Evolutionary conservation across 2,888 invertebrate species (phyloP).

Genomic region (Eilema sororculum): DNA sequence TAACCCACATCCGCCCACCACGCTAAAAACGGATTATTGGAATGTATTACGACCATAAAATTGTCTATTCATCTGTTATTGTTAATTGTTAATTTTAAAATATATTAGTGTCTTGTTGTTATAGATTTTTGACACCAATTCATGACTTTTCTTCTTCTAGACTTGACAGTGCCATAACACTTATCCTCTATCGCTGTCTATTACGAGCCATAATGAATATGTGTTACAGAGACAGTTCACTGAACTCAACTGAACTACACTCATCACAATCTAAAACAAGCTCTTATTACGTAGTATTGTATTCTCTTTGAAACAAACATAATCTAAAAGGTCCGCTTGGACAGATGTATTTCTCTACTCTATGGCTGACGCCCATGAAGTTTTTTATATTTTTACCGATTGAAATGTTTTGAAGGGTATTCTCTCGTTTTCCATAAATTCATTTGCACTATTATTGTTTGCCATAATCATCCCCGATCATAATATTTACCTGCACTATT

Average conservation of each 20-base stretch:
- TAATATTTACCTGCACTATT: no score
- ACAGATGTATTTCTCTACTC: no score
- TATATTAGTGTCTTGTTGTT: constrained; percentile 35
- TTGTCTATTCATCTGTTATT: constrained; percentile 38
- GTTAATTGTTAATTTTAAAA: constrained; percentile 33
- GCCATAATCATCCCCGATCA: no score
- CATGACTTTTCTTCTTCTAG: constrained; percentile 41
- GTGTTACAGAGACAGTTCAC: neutral
- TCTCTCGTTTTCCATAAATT: no score
- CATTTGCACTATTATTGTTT: no score
- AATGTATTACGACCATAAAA: constrained; percentile 36
- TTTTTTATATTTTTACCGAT: no score
- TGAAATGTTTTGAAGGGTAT: no score
- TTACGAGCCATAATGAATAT: neutral
- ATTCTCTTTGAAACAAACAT: no score
- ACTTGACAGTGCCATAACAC: constrained; percentile 15
- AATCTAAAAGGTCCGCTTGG: no score
- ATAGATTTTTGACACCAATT: constrained; percentile 37
- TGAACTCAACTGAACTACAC: neutral
- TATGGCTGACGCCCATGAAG: no score
- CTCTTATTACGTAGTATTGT: no score
- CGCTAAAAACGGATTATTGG: constrained; percentile 33
- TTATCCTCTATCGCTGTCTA: neutral
- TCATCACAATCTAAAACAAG: no score
- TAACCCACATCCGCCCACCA: constrained; percentile 44